Evolutionary conservation across 2,888 invertebrate species (phyloP).

Genomic region (Drosophila subquinaria): DNA sequence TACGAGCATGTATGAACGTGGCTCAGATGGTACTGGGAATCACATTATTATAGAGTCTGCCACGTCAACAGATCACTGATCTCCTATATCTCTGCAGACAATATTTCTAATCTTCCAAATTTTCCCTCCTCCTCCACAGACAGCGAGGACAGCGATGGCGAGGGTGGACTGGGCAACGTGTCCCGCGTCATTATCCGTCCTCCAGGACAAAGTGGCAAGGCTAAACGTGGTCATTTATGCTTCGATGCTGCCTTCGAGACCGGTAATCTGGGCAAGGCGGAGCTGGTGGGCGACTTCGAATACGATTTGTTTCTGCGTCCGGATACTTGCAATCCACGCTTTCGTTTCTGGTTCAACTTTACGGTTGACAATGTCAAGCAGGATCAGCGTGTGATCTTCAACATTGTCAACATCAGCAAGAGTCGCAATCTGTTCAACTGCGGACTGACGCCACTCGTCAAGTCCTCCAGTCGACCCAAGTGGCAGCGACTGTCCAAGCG

Average conservation of each 20-base stretch:
- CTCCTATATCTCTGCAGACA: background rate
- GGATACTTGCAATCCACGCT: slow-evolving; percentile 97
- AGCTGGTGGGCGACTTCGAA: slow-evolving; percentile 96
- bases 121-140: slow-evolving; percentile 86
- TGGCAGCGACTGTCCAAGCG: slow-evolving; percentile 94
- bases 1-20: slow-evolving; percentile 89
- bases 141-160: slow-evolving; percentile 96
- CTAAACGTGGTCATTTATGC: slow-evolving; percentile 97
- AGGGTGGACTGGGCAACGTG: slow-evolving; percentile 97
- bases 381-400: slow-evolving; percentile 98
- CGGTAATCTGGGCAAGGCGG: slow-evolving; percentile 98
- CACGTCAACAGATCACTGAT: background rate
- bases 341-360: slow-evolving; percentile 99
- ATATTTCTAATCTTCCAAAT: background rate
- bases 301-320: slow-evolving; percentile 98
- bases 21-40: slow-evolving; percentile 63
- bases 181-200: slow-evolving; percentile 95
- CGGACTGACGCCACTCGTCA: slow-evolving; percentile 97
- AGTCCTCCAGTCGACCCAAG: slow-evolving; percentile 94
- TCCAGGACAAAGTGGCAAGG: slow-evolving; percentile 96
- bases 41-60: background rate
- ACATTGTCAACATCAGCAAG: slow-evolving; percentile 98
- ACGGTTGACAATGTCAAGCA: slow-evolving; percentile 97
- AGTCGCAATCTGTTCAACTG: slow-evolving; percentile 94
- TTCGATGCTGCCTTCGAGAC: slow-evolving; percentile 99